phyloP scores from a whole-genome alignment of 2,113 vertebrate species.

The Bagarius yarrelli region DNA sequence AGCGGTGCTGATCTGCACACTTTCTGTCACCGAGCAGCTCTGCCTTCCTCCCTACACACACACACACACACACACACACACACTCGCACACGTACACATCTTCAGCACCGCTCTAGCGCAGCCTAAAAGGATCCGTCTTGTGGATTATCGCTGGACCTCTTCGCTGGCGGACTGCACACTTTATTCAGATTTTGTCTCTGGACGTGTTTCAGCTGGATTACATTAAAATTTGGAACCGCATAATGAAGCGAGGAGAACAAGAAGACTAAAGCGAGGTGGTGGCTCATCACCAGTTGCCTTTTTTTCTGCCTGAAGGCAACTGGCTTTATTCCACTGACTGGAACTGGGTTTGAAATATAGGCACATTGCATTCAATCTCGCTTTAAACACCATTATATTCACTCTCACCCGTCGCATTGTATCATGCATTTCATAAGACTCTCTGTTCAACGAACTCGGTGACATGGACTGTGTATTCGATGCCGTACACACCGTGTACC shows the following conservation, averaged over 20 bases:
- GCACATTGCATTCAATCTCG: conserved; percentile 11
- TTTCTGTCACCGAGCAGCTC: conserved; percentile 25
- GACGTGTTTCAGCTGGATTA: conserved; percentile 44
- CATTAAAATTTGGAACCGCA: conserved; percentile 32
- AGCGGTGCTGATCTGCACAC: conserved; percentile 47
- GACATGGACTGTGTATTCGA: background rate
- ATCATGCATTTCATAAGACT: conserved; percentile 9
- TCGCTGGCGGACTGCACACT: conserved; percentile 11
- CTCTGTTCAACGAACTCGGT: background rate
- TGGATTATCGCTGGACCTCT: conserved; percentile 32
- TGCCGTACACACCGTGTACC: background rate
- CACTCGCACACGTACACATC: conserved; percentile 1
- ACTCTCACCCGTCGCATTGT: background rate
- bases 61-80: background rate
- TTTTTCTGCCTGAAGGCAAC: conserved; percentile 4
- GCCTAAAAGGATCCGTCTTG: conserved; percentile 29
- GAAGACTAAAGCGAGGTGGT: conserved; percentile 35
- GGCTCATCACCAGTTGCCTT: conserved; percentile 31
- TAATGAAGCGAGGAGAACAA: conserved; percentile 10
- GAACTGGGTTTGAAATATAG: conserved; percentile 29
- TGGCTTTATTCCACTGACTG: background rate
- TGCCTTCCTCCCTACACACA: conserved; percentile 23
- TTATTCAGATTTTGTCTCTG: conserved; percentile 23
- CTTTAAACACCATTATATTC: conserved; percentile 19
- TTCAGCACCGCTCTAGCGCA: conserved; percentile 28